phyloP scores from a whole-genome alignment of 2,888 invertebrate species.

The Drepanosiphum platanoidis region DNA sequence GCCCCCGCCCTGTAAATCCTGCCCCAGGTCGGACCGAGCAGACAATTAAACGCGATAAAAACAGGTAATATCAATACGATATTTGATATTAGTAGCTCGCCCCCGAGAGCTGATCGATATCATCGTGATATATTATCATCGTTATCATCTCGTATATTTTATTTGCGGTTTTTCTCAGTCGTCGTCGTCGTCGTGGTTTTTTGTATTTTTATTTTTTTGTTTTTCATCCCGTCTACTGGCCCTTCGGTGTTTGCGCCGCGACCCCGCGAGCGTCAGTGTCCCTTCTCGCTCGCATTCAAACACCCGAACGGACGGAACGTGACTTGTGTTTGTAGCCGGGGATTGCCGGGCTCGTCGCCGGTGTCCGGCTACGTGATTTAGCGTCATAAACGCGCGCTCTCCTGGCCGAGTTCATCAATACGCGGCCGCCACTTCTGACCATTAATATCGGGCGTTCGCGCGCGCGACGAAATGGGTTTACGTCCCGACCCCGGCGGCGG shows the following conservation, averaged over 20 bases:
- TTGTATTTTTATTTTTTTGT: no score
- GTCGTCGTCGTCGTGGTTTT: no score
- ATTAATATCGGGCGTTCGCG: slow-evolving; percentile 26
- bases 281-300: neutral
- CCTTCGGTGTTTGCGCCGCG: neutral
- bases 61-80: no score
- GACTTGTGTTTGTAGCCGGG: slow-evolving; percentile 38
- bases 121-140: no score
- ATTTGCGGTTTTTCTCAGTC: no score
- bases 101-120: no score
- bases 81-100: no score
- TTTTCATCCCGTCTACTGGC: neutral
- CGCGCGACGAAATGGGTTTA: neutral
- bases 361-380: slow-evolving; percentile 59
- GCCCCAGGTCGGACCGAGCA: no score
- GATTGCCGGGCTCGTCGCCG: slow-evolving; percentile 30
- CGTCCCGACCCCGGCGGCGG: neutral
- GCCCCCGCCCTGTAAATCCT: no score
- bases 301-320: slow-evolving; percentile 45
- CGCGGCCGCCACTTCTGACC: slow-evolving; percentile 46
- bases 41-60: no score
- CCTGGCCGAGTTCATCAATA: slow-evolving; percentile 34
- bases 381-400: slow-evolving; percentile 15
- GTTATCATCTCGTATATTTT: no score
- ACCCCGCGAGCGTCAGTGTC: neutral